Evolutionary conservation across 2,888 invertebrate genomes (phyloP), one percentile per base, ranked within the genome.

Genomic region (Lepidocyrtoides sp.): DNA sequence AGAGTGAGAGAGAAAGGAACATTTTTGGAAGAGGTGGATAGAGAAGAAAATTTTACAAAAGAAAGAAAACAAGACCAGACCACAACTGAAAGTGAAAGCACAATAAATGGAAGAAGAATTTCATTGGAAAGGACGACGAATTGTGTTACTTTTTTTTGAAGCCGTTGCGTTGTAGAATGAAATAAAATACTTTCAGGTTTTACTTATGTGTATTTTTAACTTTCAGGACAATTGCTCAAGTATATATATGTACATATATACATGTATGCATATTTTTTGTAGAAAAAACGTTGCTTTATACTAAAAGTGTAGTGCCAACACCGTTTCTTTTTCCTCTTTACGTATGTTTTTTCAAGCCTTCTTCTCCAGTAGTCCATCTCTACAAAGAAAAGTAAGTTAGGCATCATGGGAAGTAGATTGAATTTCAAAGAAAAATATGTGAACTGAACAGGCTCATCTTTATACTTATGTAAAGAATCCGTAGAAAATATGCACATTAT

Each of bases 361-460:
- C 79, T 20, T n/a, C 36, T 36, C 36, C 36, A 36, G 36, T 14
- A 54, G 79, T 79, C 79, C 79, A 79, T 79, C 79, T 57, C 57
- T 29, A 79, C 79, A 79, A 79, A 79, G 54, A 23, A 79, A 79
- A 79, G 79, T 79, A 79, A 79, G 79, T 79, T 79, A 79, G 57
- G 82, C 14, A 82, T 82, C 14, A 82, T 82, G 63, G 63, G 44
- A 82, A 82, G 82, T 63, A 82, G 82, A 82, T 82, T 82, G 82
- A 82, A 82, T 60, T 82, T 82, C 82, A 82, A 82, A 82, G 82
- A 82, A 82, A 82, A 82, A 82, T 60, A 82, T 36, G 57, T 54
- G 29, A 54, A 57, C 57, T 79, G 54, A 79, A 79, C 36, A 57
- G 54, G 79, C 57, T 79, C 79, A 79, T 79, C 79, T 79, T 57